Evolutionary conservation across 2,797 vertebrate species (phyloP).

Genomic region (Danionella dracula): DNA sequence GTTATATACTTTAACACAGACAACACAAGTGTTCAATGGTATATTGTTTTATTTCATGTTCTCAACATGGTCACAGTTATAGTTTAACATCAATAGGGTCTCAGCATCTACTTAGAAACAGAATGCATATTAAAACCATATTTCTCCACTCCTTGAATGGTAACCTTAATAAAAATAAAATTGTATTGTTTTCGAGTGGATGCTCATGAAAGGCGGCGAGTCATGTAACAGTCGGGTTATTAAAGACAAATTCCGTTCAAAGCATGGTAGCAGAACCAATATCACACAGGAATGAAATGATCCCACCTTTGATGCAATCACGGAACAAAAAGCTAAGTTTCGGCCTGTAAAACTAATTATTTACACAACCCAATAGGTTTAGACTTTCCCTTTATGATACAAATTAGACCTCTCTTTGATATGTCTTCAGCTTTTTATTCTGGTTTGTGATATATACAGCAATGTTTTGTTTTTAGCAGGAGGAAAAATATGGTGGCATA

Average conservation of each 20-base stretch:
- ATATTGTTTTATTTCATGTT: conserved; percentile 87
- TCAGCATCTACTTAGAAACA: conserved; percentile 82
- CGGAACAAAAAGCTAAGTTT: conserved; percentile 60
- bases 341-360: conserved; percentile 73
- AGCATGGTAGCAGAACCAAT: conserved; percentile 64
- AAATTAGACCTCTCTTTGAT: conserved; percentile 43
- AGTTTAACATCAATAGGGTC: conserved; percentile 83
- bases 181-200: conserved; percentile 56
- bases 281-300: conserved; percentile 55
- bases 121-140: conserved; percentile 85
- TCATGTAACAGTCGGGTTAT: conserved; percentile 69
- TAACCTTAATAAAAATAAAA: conserved; percentile 62
- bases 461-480: conserved; percentile 54
- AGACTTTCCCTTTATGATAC: conserved; percentile 44
- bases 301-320: conserved; percentile 65
- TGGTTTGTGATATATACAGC: conserved; percentile 67
- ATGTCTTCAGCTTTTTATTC: conserved; percentile 42
- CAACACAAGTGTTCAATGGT: conserved; percentile 48
- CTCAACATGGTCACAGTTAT: conserved; percentile 90
- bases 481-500: conserved; percentile 64
- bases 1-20: neutral
- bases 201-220: conserved; percentile 62
- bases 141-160: conserved; percentile 66
- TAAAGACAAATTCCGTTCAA: conserved; percentile 61
- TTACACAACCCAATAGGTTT: conserved; percentile 59